Percentiles rank a stretch among this genome's conserved stretches.
Conservation (phyloP, 2,113 vertebrate species). For the Caranx melampygus region DNA sequence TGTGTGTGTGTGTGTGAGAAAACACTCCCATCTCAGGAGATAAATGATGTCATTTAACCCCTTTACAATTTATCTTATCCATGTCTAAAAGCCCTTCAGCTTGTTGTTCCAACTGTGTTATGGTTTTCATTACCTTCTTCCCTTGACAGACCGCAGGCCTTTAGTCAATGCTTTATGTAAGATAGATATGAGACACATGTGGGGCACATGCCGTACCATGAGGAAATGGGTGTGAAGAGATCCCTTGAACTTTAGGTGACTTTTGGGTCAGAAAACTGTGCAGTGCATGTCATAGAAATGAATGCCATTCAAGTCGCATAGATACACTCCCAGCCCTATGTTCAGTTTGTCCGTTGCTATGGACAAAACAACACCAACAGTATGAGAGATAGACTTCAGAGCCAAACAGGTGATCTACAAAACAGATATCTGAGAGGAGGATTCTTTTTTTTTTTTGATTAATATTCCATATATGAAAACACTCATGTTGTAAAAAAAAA, state of each 20-base stretch:
- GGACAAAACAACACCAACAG: neutral
- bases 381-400: neutral
- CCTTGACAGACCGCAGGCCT: constrained; percentile 56
- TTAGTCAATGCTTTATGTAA: constrained; percentile 47
- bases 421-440: neutral
- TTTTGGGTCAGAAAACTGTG: neutral
- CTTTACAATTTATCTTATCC: constrained; percentile 52
- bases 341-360: constrained; percentile 1
- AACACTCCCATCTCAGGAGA: constrained; percentile 34
- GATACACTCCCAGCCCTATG: neutral
- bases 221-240: constrained; percentile 35
- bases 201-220: constrained; percentile 51
- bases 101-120: constrained; percentile 33
- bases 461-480: neutral
- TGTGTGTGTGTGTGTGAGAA: neutral
- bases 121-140: constrained; percentile 63
- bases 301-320: neutral
- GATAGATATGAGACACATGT: constrained; percentile 54
- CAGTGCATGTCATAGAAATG: constrained; percentile 1
- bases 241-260: constrained; percentile 22
- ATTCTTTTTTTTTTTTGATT: neutral
- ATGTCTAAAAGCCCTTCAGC: constrained; percentile 25
- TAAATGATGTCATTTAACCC: constrained; percentile 50
- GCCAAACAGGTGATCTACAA: neutral
- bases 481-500: neutral